Conservation (phyloP, 2,797 vertebrate species). For the Hylomyscus alleni region DNA sequence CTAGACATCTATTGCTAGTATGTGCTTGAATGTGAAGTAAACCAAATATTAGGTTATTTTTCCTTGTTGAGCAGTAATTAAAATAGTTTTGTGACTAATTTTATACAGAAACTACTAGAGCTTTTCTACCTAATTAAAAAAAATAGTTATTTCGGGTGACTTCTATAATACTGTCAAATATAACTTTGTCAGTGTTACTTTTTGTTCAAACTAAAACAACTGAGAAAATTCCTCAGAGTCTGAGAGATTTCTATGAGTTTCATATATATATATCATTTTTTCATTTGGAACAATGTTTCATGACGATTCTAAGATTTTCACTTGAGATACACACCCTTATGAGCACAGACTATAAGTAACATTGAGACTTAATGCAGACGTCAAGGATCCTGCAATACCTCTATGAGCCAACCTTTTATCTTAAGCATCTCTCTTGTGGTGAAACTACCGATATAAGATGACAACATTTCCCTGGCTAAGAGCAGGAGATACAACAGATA, state of each 20-base stretch:
- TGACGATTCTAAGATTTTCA: background rate
- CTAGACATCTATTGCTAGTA: background rate
- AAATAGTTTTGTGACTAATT: slow-evolving; percentile 25
- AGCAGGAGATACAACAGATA: background rate
- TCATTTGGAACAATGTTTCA: slow-evolving; percentile 13
- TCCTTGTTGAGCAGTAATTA: slow-evolving; percentile 28
- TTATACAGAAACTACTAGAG: background rate
- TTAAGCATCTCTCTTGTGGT: slow-evolving; percentile 28
- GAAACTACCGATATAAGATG: background rate
- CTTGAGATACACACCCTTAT: background rate
- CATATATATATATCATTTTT: background rate
- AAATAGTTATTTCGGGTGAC: background rate
- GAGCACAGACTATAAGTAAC: background rate
- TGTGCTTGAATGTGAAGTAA: background rate
- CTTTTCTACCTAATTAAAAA: slow-evolving; percentile 8
- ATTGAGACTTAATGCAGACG: background rate
- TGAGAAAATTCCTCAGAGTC: background rate
- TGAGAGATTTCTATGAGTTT: background rate
- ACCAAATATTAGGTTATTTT: background rate
- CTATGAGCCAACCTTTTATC: background rate
- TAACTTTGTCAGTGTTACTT: slow-evolving; percentile 28
- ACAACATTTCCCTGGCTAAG: background rate
- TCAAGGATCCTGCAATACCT: background rate
- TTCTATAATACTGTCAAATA: background rate
- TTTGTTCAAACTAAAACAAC: slow-evolving; percentile 33